phyloP scores from a whole-genome alignment of 2,113 vertebrate genomes.

The Lophura nycthemera region DNA sequence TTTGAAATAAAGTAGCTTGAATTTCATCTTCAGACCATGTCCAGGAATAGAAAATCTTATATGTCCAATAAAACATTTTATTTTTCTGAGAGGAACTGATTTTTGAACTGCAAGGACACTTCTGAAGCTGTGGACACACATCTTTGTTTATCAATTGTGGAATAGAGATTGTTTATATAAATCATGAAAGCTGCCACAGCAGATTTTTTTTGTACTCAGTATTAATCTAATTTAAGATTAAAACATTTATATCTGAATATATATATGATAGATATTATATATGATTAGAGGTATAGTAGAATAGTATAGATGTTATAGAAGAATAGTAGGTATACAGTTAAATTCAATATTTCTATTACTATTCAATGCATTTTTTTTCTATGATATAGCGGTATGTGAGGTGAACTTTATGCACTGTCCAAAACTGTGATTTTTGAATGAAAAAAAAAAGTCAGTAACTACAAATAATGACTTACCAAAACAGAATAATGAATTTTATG shows the following conservation, averaged over 20 bases:
- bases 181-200: not conserved
- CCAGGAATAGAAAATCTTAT: not conserved
- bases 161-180: not conserved
- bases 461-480: not conserved
- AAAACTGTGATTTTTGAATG: not conserved
- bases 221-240: not conserved
- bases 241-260: not conserved
- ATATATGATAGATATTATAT: not conserved
- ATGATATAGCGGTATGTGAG: not conserved
- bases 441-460: not conserved
- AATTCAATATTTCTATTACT: not conserved
- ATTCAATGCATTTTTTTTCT: not conserved
- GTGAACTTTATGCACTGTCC: not conserved
- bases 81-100: not conserved
- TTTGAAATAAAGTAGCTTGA: not conserved
- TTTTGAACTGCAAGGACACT: not conserved
- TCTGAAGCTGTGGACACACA: not conserved
- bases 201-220: not conserved
- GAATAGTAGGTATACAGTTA: not conserved
- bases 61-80: not conserved
- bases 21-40: not conserved
- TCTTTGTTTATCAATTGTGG: not conserved
- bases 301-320: no score
- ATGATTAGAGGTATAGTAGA: not conserved
- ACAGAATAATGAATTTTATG: not conserved